Evolutionary conservation across 2,797 vertebrate genomes (phyloP), one percentile per base, ranked within the genome.

Genomic region (Picus viridis): DNA sequence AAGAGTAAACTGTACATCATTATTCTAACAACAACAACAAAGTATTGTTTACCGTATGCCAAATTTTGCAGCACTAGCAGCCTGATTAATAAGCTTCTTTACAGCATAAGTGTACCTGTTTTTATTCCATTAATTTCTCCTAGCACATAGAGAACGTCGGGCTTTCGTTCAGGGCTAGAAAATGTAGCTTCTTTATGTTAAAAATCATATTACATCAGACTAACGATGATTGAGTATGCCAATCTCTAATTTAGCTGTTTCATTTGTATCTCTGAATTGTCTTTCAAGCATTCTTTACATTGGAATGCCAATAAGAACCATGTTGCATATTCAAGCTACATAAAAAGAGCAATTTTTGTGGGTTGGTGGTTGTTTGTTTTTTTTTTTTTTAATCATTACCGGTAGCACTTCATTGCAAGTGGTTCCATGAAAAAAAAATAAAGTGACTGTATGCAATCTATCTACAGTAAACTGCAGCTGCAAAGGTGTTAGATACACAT

Each of bases 51-150:
- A 97, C 95, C 65, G 88, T 79, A 90, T 34, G 71, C 80, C 17
- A 32, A 94, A 96, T 97, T 97, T 96, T 98, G 97, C 97, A 97
- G 96, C 96, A 94, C 88, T 96, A 97, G 97, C 97, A 97, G 88
- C 96, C 96, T 97, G 91, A 95, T 96, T 98, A 98, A 98, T 97
- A 97, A 97, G 97, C 90, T 97, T 93, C 95, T 97, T 97, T 97
- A 97, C 92, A 95, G 96, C 96, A 97, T 97, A 97, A 97, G 95
- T 67, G 93, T 98, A 98, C 97, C 97, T 97, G 96, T 1, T 96
- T 97, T 97, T 97, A 98, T 96, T 96, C 95, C 92, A 78, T 82
- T 92, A 96, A 97, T 98, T 98, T 98, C 97, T 97, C 97, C 96
- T 95, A 97, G 97, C 88, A 74, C 94, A 92, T 91, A 95, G 94